A percentile compares a stretch with the other conserved stretches of the same genome.
These are phyloP conservation scores for Scelioninae gen. 1 DNA, from an alignment of 2,888 invertebrate species.

Conservation along the genomic window DNA sequence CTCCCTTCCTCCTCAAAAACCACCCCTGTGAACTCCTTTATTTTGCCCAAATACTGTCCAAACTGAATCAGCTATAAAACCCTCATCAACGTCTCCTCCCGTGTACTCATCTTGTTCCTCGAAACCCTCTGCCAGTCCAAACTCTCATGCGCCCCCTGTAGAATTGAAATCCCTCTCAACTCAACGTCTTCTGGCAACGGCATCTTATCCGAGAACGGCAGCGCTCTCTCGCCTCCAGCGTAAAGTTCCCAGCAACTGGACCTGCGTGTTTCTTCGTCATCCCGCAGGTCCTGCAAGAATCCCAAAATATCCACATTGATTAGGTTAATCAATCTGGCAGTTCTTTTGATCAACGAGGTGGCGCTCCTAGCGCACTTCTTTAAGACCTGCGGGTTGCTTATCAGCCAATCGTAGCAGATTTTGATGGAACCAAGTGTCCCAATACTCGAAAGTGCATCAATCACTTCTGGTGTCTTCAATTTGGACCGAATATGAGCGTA, in stretches of 20 bases:
- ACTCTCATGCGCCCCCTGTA: constrained; percentile 88
- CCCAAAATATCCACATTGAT: constrained; percentile 89
- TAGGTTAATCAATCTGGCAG: constrained; percentile 92
- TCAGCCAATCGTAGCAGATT: constrained; percentile 93
- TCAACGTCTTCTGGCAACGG: constrained; percentile 91
- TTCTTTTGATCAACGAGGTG: constrained; percentile 91
- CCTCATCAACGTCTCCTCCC: constrained; percentile 91
- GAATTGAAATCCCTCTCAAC: constrained; percentile 89
- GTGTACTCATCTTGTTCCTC: constrained; percentile 85
- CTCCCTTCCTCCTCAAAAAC: constrained; percentile 24
- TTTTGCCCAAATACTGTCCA: constrained; percentile 88
- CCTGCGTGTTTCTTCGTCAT: not conserved
- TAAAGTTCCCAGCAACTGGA: constrained; percentile 71
- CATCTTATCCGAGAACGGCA: constrained; percentile 87
- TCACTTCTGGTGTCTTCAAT: constrained; percentile 85
- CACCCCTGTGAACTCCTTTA: constrained; percentile 88
- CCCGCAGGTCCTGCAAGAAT: too few species aligned
- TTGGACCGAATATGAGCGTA: constrained; percentile 74
- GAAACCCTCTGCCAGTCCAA: constrained; percentile 89
- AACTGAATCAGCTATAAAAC: constrained; percentile 92
- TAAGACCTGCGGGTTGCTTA: constrained; percentile 91
- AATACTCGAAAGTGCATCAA: constrained; percentile 87
- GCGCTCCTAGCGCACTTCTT: constrained; percentile 92
- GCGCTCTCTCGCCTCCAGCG: constrained; percentile 84
- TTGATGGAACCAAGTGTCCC: constrained; percentile 89